These are phyloP conservation scores for Dromococcyx pavoninus DNA, from an alignment of 2,797 vertebrate genomes.

Conservation along the genomic window DNA sequence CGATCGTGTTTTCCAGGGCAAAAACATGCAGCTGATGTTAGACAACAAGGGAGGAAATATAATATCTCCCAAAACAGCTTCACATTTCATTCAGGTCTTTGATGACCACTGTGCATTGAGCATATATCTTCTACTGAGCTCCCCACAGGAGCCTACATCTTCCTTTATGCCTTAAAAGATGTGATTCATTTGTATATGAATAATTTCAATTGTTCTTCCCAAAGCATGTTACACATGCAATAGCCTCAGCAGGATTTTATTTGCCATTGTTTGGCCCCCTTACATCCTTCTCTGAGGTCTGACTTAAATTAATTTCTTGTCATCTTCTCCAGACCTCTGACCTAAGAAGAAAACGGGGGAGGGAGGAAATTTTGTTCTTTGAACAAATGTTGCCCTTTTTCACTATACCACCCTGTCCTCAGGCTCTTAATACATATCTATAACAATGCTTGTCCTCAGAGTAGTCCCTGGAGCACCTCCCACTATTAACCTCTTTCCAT, in stretches of 20 bases:
- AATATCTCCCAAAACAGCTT: background rate
- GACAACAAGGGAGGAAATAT: constrained; percentile 1
- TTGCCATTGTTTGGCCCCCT: background rate
- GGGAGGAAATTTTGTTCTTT: background rate
- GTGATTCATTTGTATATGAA: background rate
- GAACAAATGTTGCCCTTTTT: background rate
- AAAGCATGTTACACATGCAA: background rate
- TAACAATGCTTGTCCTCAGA: background rate
- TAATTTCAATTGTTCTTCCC: background rate
- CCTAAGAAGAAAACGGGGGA: background rate
- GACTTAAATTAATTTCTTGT: background rate
- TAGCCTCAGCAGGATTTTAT: background rate
- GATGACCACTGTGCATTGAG: background rate
- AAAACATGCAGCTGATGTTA: background rate
- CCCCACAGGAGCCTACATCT: background rate
- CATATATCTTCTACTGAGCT: background rate
- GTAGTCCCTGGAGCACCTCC: constrained; percentile 12
- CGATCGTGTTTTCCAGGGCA: background rate
- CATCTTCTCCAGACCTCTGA: background rate
- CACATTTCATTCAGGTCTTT: background rate
- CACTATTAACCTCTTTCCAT: constrained; percentile 39
- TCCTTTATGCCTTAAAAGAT: background rate
- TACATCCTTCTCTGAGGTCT: background rate
- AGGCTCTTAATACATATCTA: background rate
- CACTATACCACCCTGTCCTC: background rate